Evolutionary conservation across 2,113 vertebrate genomes (phyloP), one percentile per base, ranked within the genome.

Genomic region (Raja brachyura): DNA sequence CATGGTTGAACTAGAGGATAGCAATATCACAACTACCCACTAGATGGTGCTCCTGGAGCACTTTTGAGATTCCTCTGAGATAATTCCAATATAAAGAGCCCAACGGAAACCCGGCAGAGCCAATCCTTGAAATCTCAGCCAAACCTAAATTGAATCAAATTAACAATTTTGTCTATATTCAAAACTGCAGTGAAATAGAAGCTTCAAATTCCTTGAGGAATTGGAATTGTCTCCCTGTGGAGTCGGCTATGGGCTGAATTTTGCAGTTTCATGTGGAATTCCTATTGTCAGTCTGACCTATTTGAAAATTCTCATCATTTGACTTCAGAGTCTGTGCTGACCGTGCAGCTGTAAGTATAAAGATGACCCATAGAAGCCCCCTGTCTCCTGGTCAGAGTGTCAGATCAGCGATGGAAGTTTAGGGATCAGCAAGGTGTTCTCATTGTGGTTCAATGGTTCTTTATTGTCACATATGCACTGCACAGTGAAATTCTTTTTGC

Each of bases 41-140:
- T 73, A 73, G 90, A 73, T 92, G 90, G 66, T 28, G 90, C 66
- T 70, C 90, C 90, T 73, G 14, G 33, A 90, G 61, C 61, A 54
- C 10, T 11, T 73, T 25, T 73, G 33, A 68, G 73, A 73, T 73
- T 22, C 68, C 68, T 48, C 88, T 3, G 13, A 4, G 4, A 2
- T 56, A 56, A 83, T 83, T 63, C 5, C 5, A 86, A 63, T 86
- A 86, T 31, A 31, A 31, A 18, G 25, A 1, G 56, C 31, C 10
- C 59, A 59, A 59, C 22, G 5, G 83, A 28, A 61, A 86, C 25
- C 16, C 56, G 59, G 56, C 28, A 7, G 5, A 16, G 13, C 20
- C 59, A 63, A 85, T 18, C 14, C 13, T 13, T 86, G 83, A 86
- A 63, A 31, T 86, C 18, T 31, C 63, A 86, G 25, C 56, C 16